Evolutionary conservation across 2,113 vertebrate genomes (phyloP).

Genomic region (Glaucidium brasilianum): DNA sequence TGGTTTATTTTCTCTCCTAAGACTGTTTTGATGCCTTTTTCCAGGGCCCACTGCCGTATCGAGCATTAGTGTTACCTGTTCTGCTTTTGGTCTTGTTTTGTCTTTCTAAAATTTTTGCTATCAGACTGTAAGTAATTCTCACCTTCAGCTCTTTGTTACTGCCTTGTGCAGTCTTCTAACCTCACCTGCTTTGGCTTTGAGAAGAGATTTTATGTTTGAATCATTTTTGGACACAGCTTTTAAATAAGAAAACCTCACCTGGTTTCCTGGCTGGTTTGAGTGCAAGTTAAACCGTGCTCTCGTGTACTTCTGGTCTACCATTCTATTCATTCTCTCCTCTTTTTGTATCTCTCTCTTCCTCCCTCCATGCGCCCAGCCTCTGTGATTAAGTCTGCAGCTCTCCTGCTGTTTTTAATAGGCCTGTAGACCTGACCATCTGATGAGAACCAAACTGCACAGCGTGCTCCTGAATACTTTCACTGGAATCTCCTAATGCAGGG

Average conservation of each 20-base stretch:
- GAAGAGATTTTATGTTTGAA: background rate
- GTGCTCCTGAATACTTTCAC: conserved; percentile 72
- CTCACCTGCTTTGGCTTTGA: background rate
- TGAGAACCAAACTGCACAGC: conserved; percentile 76
- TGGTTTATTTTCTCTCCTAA: conserved; percentile 48
- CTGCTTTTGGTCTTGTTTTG: background rate
- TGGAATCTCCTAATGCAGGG: conserved; percentile 86
- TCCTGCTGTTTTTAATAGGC: conserved; percentile 82
- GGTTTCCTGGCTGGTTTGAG: rapidly evolving
- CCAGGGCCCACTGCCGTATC: background rate
- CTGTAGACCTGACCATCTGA: conserved; percentile 75
- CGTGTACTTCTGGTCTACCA: background rate
- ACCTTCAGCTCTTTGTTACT: background rate
- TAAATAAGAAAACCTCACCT: background rate
- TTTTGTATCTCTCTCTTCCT: conserved; percentile 60
- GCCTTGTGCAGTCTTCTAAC: rapidly evolving
- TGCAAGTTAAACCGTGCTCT: background rate
- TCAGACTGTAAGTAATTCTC: background rate
- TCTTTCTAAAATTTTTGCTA: background rate
- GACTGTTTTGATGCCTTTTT: conserved; percentile 35
- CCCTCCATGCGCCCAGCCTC: conserved; percentile 72
- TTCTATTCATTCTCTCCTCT: conserved; percentile 38
- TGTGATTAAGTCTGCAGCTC: conserved; percentile 81
- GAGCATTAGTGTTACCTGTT: background rate
- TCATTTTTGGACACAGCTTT: background rate